Percentiles rank a stretch among this genome's conserved stretches.
Evolutionary conservation across 2,888 invertebrate species (phyloP).

Genomic region (Nemotelus pantherinus): DNA sequence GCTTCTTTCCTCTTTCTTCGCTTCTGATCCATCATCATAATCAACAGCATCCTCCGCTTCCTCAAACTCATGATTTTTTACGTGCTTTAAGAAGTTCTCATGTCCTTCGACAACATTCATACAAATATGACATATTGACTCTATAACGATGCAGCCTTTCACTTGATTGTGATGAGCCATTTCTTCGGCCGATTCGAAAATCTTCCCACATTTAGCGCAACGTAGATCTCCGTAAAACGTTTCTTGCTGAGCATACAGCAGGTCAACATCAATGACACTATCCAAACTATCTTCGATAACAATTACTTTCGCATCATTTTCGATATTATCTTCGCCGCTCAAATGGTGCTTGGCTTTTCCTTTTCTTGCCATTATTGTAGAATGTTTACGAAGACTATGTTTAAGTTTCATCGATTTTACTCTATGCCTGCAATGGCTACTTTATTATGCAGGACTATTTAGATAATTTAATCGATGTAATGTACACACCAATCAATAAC

Average conservation of each 20-base stretch:
- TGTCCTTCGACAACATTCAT: conserved; percentile 28
- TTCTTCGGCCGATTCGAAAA: not conserved
- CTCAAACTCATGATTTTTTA: not conserved
- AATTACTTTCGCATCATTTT: not conserved
- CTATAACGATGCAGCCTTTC: not conserved
- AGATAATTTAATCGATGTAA: not conserved
- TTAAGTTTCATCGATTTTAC: not conserved
- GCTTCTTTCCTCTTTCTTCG: not conserved
- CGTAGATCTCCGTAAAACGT: not conserved
- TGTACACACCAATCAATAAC: no score
- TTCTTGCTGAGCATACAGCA: conserved; percentile 3
- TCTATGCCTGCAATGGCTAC: not conserved
- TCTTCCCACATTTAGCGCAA: conserved; percentile 21
- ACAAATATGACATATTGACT: conserved; percentile 30
- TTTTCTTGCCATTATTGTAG: not conserved
- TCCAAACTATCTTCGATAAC: conserved; percentile 25
- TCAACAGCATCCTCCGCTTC: no score
- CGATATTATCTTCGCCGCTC: not conserved
- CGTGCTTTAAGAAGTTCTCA: conserved; percentile 2
- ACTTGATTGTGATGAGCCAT: not conserved
- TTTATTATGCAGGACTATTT: not conserved
- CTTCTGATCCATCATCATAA: not conserved
- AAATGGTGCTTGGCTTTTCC: not conserved
- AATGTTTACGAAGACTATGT: not conserved
- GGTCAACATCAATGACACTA: conserved; percentile 16